Evolutionary conservation across 2,113 vertebrate species (phyloP).

Genomic region (Cynoglossus semilaevis): DNA sequence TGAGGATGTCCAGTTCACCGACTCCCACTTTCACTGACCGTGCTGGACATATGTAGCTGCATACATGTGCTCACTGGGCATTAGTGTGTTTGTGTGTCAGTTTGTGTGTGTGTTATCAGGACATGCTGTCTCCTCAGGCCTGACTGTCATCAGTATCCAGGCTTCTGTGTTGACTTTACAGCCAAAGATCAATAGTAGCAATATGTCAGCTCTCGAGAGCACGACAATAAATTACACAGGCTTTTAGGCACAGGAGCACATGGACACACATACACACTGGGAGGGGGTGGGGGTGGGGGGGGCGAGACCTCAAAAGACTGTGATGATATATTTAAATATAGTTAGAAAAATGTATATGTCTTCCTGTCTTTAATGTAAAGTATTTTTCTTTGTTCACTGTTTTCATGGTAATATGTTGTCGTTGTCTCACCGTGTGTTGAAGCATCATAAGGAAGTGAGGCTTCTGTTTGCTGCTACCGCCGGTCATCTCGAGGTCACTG

Average conservation of each 20-base stretch:
- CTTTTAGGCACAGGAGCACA: slow-evolving; percentile 69
- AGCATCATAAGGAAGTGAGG: too few species aligned
- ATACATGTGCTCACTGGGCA: slow-evolving; percentile 24
- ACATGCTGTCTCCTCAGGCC: slow-evolving; percentile 54
- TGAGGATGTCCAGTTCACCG: not conserved
- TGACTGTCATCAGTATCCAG: slow-evolving; percentile 67
- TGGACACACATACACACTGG: slow-evolving; percentile 46
- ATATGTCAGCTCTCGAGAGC: slow-evolving; percentile 71
- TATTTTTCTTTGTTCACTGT: too few species aligned
- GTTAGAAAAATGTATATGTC: too few species aligned
- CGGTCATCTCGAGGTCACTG: too few species aligned
- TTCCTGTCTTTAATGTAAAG: too few species aligned
- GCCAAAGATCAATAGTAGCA: slow-evolving; percentile 74
- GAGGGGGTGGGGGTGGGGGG: too few species aligned
- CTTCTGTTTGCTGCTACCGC: too few species aligned
- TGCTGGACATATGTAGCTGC: slow-evolving; percentile 33
- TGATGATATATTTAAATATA: too few species aligned
- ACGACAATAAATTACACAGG: slow-evolving; percentile 70
- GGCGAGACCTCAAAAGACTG: too few species aligned
- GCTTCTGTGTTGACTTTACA: slow-evolving; percentile 72
- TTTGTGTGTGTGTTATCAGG: slow-evolving; percentile 54
- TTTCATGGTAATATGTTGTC: too few species aligned
- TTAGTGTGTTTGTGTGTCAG: slow-evolving; percentile 24
- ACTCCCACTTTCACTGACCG: slow-evolving; percentile 18
- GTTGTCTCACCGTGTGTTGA: too few species aligned